These are phyloP conservation scores for Frankliniella fusca DNA, from an alignment of 2,888 invertebrate species.

Conservation along the genomic window DNA sequence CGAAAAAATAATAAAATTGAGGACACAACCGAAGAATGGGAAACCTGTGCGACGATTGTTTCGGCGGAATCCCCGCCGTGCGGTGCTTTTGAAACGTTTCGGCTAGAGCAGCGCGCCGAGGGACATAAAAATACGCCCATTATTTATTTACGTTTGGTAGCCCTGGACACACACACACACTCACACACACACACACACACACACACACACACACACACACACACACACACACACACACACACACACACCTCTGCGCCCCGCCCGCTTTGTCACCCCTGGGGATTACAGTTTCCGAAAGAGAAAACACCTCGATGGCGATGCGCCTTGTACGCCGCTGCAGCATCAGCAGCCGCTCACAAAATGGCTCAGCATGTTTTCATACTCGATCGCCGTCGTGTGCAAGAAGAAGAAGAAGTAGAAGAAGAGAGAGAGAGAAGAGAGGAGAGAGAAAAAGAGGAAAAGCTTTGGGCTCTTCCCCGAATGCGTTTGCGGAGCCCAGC, in stretches of 20 bases:
- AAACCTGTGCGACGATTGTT: neutral
- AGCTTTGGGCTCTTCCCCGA: neutral
- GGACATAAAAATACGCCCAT: neutral
- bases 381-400: too few species aligned
- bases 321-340: too few species aligned
- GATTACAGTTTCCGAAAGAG: constrained; percentile 20
- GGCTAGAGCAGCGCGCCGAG: neutral
- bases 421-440: neutral
- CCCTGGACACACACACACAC: neutral
- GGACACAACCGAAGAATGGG: too few species aligned
- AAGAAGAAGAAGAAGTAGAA: neutral
- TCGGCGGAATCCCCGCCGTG: neutral
- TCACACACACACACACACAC: neutral
- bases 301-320: neutral
- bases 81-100: neutral
- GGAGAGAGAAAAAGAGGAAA: neutral
- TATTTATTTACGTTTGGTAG: constrained; percentile 10
- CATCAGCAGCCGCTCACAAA: too few species aligned
- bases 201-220: neutral
- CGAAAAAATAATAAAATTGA: too few species aligned
- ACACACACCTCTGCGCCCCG: neutral
- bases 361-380: too few species aligned
- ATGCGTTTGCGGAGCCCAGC: neutral
- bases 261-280: neutral
- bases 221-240: neutral